Conservation (phyloP, 2,888 invertebrate genomes). For the Archips crataeganus region DNA sequence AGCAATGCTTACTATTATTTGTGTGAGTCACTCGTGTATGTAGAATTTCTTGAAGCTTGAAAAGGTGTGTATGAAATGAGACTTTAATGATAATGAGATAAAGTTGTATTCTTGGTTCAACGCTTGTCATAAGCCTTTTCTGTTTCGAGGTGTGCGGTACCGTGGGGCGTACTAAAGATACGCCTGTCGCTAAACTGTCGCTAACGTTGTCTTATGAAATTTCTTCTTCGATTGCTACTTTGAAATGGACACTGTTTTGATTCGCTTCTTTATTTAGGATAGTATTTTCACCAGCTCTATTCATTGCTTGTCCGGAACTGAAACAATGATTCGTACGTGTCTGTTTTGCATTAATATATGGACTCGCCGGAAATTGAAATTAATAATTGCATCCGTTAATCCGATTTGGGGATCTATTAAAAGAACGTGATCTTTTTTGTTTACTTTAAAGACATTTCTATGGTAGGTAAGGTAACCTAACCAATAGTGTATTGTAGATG, state of each 20-base stretch:
- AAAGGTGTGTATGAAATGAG: neutral
- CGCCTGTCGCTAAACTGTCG: slow-evolving; percentile 40
- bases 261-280: neutral
- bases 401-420: slow-evolving; percentile 11
- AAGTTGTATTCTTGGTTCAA: slow-evolving; percentile 1
- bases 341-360: slow-evolving; percentile 22
- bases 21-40: slow-evolving; percentile 45
- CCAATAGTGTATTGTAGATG: too few relatives aligned
- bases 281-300: slow-evolving; percentile 15
- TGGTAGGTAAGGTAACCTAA: too few relatives aligned
- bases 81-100: neutral
- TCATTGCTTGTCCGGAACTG: neutral
- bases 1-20: slow-evolving; percentile 52
- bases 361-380: slow-evolving; percentile 15
- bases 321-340: slow-evolving; percentile 22
- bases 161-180: slow-evolving; percentile 33
- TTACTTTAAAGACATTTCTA: slow-evolving; percentile 10
- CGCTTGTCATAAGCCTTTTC: slow-evolving; percentile 22
- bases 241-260: neutral
- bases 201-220: neutral
- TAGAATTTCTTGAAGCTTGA: slow-evolving; percentile 8
- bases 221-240: neutral
- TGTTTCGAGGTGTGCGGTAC: neutral
- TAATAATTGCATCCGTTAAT: slow-evolving; percentile 36
- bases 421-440: neutral